Conservation (phyloP, 2,113 vertebrate genomes). For the Girardinichthys multiradiatus region DNA sequence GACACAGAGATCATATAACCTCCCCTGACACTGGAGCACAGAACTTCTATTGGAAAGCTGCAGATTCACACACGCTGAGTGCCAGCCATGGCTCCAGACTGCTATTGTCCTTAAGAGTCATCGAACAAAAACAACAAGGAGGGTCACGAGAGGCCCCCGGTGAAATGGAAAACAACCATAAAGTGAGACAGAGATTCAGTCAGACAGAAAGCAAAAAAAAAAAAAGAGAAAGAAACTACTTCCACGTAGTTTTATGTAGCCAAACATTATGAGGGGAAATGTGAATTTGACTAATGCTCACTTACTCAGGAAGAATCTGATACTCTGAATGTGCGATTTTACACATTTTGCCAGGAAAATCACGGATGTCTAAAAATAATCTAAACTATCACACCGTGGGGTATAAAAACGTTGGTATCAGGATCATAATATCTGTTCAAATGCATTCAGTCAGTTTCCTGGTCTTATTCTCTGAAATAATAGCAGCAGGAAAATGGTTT, state of each 20-base stretch:
- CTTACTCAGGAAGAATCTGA: slow-evolving; percentile 49
- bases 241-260: slow-evolving; percentile 42
- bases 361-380: slow-evolving; percentile 21
- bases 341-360: slow-evolving; percentile 42
- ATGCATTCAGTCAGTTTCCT: slow-evolving; percentile 13
- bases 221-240: slow-evolving; percentile 34
- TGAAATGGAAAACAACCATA: slow-evolving; percentile 67
- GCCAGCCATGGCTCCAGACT: slow-evolving; percentile 64
- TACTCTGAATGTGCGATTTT: slow-evolving; percentile 39
- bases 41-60: slow-evolving; percentile 70
- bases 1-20: slow-evolving; percentile 76
- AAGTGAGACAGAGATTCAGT: slow-evolving; percentile 39
- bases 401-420: slow-evolving; percentile 13
- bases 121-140: slow-evolving; percentile 72
- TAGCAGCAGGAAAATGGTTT: slow-evolving; percentile 8
- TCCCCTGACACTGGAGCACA: slow-evolving; percentile 69
- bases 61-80: slow-evolving; percentile 67
- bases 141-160: slow-evolving; percentile 64
- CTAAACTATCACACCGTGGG: slow-evolving; percentile 32
- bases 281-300: slow-evolving; percentile 60
- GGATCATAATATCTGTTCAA: slow-evolving; percentile 21
- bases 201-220: slow-evolving; percentile 21
- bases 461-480: background rate
- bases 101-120: slow-evolving; percentile 72
- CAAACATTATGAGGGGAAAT: slow-evolving; percentile 65